phyloP scores from a whole-genome alignment of 2,797 vertebrate species.

The Pseudochromis fuscus region DNA sequence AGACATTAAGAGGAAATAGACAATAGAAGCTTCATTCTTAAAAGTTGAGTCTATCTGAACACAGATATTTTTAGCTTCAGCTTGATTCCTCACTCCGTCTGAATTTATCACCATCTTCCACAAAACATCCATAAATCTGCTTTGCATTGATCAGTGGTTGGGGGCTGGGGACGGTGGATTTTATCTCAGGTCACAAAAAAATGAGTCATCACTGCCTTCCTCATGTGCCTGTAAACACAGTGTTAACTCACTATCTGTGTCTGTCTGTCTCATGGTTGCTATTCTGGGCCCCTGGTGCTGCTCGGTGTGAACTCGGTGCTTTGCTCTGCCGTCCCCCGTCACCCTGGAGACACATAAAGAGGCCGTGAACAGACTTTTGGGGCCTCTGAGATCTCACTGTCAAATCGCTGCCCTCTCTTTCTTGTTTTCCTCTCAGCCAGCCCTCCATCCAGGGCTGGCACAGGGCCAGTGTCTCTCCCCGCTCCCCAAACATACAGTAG shows the following conservation, averaged over 20 bases:
- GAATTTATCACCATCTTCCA: too few relatives aligned
- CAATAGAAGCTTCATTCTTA: neutral
- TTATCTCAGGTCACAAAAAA: too few relatives aligned
- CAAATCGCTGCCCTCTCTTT: neutral
- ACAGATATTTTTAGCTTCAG: neutral
- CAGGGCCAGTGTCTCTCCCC: slow-evolving; percentile 22
- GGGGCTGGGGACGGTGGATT: too few relatives aligned
- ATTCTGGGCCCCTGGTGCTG: slow-evolving; percentile 44
- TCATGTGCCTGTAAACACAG: slow-evolving; percentile 54
- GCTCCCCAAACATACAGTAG: slow-evolving; percentile 15
- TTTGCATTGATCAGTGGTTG: neutral
- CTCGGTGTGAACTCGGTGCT: slow-evolving; percentile 52
- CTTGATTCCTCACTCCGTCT: neutral
- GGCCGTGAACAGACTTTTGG: slow-evolving; percentile 46
- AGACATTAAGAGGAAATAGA: neutral
- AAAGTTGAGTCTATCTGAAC: neutral
- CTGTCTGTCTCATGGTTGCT: slow-evolving; percentile 47
- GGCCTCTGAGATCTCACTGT: slow-evolving; percentile 43
- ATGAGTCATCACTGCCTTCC: slow-evolving; percentile 36
- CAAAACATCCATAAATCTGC: neutral
- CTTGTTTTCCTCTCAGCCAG: slow-evolving; percentile 28
- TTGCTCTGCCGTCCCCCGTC: slow-evolving; percentile 40
- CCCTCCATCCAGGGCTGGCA: slow-evolving; percentile 25
- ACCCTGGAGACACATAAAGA: slow-evolving; percentile 58
- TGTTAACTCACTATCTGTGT: slow-evolving; percentile 31